Percentiles rank a stretch among this genome's conserved stretches.
Evolutionary conservation across 2,113 vertebrate genomes (phyloP).

Genomic region (Rana temporaria): DNA sequence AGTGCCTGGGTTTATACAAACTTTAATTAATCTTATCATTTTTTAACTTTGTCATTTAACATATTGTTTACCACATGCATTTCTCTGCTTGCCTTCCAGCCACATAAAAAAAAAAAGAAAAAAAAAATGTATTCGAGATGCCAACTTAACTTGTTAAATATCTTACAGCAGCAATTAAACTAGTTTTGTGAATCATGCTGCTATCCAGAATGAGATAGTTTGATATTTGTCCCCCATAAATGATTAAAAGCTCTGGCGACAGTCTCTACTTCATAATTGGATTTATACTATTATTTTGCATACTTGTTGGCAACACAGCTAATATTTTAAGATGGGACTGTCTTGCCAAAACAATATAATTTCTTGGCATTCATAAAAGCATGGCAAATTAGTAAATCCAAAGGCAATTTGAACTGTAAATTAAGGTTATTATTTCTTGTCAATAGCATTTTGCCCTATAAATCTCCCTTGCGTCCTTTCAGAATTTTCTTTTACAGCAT

Average conservation of each 20-base stretch:
- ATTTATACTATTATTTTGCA: constrained; percentile 28
- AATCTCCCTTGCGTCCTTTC: constrained; percentile 25
- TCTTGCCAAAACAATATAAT: constrained; percentile 38
- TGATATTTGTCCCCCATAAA: constrained; percentile 19
- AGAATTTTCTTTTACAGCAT: constrained; percentile 28
- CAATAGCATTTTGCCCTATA: constrained; percentile 41
- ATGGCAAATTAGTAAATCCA: constrained; percentile 39
- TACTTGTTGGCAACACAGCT: constrained; percentile 25
- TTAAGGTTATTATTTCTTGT: constrained; percentile 43
- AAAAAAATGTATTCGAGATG: not conserved
- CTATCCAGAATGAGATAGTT: constrained; percentile 11
- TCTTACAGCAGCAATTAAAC: not conserved
- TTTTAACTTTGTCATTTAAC: no score
- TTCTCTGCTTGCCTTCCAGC: no score
- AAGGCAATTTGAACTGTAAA: constrained; percentile 33
- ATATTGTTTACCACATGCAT: no score
- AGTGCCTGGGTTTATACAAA: no score
- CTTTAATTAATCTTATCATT: no score
- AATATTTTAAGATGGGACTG: constrained; percentile 23
- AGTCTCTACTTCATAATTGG: constrained; percentile 12
- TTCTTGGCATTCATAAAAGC: constrained; percentile 41
- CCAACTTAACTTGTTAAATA: not conserved
- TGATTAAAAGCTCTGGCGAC: constrained; percentile 40
- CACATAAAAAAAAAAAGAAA: not conserved
- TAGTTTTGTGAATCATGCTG: constrained; percentile 5